A percentile compares a stretch with the other conserved stretches of the same genome.
These are phyloP conservation scores for Nymphicus hollandicus DNA, from an alignment of 2,113 vertebrate genomes.

Conservation along the genomic window DNA sequence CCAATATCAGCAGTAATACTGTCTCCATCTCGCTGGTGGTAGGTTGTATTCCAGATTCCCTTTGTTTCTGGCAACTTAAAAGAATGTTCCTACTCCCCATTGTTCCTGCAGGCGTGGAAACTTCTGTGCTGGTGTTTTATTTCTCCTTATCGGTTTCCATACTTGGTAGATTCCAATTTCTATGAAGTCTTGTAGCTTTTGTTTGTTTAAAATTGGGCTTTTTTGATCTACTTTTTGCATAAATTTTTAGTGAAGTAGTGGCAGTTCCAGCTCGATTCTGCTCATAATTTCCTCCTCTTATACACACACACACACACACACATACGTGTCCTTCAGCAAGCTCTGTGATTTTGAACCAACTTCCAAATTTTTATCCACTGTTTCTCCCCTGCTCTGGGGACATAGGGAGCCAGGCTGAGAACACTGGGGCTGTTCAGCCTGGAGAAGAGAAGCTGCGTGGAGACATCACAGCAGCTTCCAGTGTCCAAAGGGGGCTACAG, in stretches of 20 bases:
- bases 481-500: no score
- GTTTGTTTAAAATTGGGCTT: background rate
- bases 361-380: background rate
- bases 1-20: background rate
- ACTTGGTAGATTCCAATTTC: background rate
- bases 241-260: background rate
- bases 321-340: fast-evolving
- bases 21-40: background rate
- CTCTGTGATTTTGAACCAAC: background rate
- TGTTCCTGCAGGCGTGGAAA: background rate
- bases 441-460: background rate
- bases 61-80: background rate
- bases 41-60: background rate
- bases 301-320: no score
- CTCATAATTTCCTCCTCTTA: background rate
- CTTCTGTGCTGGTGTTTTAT: background rate
- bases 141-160: background rate
- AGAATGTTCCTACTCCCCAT: background rate
- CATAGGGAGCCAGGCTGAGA: background rate
- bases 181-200: background rate
- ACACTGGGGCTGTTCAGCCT: no score
- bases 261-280: fast-evolving
- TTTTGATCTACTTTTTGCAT: background rate
- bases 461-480: background rate
- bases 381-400: background rate